Base-by-base conservation (phyloP, 2,797 vertebrate species). In the Craterocephalus amniculus region DNA sequence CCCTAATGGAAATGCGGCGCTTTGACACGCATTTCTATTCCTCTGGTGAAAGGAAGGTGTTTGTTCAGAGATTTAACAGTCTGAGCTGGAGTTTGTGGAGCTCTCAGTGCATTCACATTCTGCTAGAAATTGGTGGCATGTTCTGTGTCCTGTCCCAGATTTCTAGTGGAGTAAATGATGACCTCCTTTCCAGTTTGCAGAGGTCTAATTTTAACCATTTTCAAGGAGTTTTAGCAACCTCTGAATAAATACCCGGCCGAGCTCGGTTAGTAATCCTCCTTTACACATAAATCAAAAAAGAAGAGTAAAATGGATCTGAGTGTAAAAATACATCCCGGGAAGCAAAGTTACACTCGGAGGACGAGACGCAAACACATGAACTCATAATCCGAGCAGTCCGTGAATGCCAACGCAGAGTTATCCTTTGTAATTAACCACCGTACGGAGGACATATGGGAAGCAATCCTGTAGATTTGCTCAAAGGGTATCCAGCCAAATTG, bases 181-280 rank as follows among this genome's bases (percentile, higher is more conserved):
- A 94, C 94, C 94, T 94, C 93, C 87, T 95, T 95, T 94, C 90
- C 86, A 83, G 88, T 88, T 93, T 90, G 88, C 92, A 87, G 88
- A 87, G 89, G 85, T 92, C 94, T 94, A 94, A 94, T 93, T 94
- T 94, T 93, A 94, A 92, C 93, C 89, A 84, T 91, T 91, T 93
- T 92, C 93, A 93, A 88, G 88, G 86, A 89, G 87, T 90, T 91
- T 91, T 81, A 88, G 76, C 84, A 88, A 87, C 87, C 87, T 88
- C 79, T 83, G 83, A 80, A 83, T 86, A 81, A 81, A 89, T 70
- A 69, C 70, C 81, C 74, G 80, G 77, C 74, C 66, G 45, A 31
- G 79, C 62, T 73, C 72, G 22, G 52, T 74, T 67, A 27, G 29
- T 45, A 59, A 80, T 78, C 65, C 56, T 52, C 55, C 40, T 20